These are phyloP conservation scores for Lutjanus erythropterus DNA, from an alignment of 2,113 vertebrate species.

Conservation along the genomic window DNA sequence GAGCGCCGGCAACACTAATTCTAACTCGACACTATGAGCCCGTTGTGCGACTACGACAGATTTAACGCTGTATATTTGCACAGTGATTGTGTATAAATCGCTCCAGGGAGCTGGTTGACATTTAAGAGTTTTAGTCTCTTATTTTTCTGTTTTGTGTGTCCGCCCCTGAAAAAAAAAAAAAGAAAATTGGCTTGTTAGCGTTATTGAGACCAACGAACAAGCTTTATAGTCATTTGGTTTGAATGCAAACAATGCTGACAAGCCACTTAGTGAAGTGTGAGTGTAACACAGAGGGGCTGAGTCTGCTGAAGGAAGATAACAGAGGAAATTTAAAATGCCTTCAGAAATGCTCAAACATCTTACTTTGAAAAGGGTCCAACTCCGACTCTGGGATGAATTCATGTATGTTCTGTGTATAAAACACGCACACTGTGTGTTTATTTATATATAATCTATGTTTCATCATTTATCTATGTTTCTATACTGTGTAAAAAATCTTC, in stretches of 20 bases:
- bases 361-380: neutral
- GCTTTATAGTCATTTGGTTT: constrained; percentile 58
- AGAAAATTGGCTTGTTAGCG: constrained; percentile 51
- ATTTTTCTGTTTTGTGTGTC: constrained; percentile 38
- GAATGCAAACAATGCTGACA: constrained; percentile 61
- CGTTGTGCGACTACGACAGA: constrained; percentile 29
- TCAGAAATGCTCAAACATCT: constrained; percentile 29
- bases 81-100: constrained; percentile 35
- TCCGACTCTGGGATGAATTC: neutral
- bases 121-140: constrained; percentile 49
- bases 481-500: neutral
- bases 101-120: constrained; percentile 66
- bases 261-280: constrained; percentile 52
- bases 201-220: constrained; percentile 38
- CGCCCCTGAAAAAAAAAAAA: no score
- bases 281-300: constrained; percentile 9
- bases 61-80: constrained; percentile 16
- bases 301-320: constrained; percentile 71
- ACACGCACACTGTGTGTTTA: constrained; percentile 1
- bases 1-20: constrained; percentile 12
- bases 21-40: constrained; percentile 19
- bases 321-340: neutral
- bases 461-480: neutral
- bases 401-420: neutral
- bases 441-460: neutral